Base-by-base conservation (phyloP, 1,140 invertebrate genomes). In the Anastrepha ludens region DNA sequence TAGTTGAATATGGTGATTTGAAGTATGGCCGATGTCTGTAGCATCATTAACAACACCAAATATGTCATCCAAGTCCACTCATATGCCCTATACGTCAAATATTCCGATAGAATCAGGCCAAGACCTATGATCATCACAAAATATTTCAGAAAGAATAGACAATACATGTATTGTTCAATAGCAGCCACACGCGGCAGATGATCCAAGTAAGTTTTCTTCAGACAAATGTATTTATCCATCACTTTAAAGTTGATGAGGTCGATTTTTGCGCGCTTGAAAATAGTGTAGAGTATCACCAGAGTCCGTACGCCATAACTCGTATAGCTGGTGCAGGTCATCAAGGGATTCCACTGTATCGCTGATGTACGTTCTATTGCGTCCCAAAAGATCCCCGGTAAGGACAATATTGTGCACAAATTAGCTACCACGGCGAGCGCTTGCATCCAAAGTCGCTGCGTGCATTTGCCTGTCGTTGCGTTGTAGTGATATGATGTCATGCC, bases 281-380 rank as follows among this genome's bases (percentile, higher is more conserved):
- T 81, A 17, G 20, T 50, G 20, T 58, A 58, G 2, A 81, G n/a
- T 50, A 81, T n/a, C 5, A 9, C 47, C 74, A 81, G 44, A 9
- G 5, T 55, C 6, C 50, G 47, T 55, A 81, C 20, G 17, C 2
- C 20, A 8, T 20, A 13, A 2, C 47, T 55, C 8, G 20, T 0
- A 11, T 55, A 58, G 20, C 8, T 58, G 47, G 50, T 20, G n/a
- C 55, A 58, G n/a, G n/a, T 50, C 74, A 81, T 81, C 3, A 15
- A 20, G 74, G n/a, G 50, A 20, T 81, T 81, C 74, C 74, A 81
- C 17, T 81, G 50, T 81, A 81, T 55, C n/a, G 74, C 47, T 7
- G 74, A 7, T 41, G 47, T 29, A 17, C 74, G 74, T n/a, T n/a
- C 8, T 3, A 81, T 81, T 17, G 8, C 74, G 9, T 81, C 8